Evolutionary conservation across 2,797 vertebrate genomes (phyloP).

Genomic region (Typhlichthys eigenmanni): DNA sequence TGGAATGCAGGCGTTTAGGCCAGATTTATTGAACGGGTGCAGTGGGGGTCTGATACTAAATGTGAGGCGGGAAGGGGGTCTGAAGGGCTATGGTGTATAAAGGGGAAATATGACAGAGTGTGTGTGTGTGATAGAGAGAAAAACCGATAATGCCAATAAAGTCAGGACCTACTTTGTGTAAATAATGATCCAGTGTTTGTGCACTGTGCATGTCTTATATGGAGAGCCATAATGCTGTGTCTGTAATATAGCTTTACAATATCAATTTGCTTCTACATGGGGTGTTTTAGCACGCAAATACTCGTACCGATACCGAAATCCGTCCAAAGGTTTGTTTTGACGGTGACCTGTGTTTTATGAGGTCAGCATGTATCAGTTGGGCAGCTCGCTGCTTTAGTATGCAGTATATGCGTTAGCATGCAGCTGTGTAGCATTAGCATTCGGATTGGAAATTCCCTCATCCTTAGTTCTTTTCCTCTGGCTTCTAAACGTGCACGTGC

Average conservation of each 20-base stretch:
- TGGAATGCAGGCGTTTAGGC: neutral
- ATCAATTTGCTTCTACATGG: conserved; percentile 3
- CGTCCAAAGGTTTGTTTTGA: conserved; percentile 31
- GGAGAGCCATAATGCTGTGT: too few relatives aligned
- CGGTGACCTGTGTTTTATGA: conserved; percentile 44
- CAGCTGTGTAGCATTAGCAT: conserved; percentile 60
- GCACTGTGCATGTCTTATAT: neutral
- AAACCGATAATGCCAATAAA: too few relatives aligned
- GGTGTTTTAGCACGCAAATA: too few relatives aligned
- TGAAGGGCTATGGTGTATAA: neutral
- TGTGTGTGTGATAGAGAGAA: neutral
- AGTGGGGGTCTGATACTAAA: neutral
- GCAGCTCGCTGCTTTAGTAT: conserved; percentile 26
- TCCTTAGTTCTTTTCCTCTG: conserved; percentile 11
- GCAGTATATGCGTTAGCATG: conserved; percentile 30
- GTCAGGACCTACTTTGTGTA: too few relatives aligned
- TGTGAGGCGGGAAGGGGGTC: neutral
- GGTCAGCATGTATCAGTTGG: conserved; percentile 60
- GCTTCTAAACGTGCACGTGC: conserved; percentile 1
- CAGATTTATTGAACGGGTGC: neutral
- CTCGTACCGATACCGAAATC: too few relatives aligned
- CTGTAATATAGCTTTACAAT: conserved; percentile 8
- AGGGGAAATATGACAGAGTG: neutral
- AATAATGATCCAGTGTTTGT: too few relatives aligned
- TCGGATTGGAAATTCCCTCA: conserved; percentile 64